Conservation (phyloP, 2,888 invertebrate genomes). For the Cryptocephalus moraei region DNA sequence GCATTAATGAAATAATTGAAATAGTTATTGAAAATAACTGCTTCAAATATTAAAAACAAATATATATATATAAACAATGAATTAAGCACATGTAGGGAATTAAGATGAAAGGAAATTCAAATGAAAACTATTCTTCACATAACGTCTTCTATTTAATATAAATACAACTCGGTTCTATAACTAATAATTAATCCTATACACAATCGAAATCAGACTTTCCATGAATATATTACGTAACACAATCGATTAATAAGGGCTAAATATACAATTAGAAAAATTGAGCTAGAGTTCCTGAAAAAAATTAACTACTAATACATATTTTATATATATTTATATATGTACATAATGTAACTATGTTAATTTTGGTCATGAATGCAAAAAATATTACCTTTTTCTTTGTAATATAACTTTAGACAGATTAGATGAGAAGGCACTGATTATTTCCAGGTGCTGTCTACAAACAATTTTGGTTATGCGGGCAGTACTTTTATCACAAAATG, state of each 20-base stretch:
- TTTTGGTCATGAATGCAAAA: conserved; percentile 32
- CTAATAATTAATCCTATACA: conserved; percentile 19
- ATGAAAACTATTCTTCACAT: conserved; percentile 1
- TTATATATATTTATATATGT: conserved; percentile 10
- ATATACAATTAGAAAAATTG: conserved; percentile 26
- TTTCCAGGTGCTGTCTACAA: conserved; percentile 24
- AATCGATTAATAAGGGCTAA: conserved; percentile 6
- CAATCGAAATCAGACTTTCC: conserved; percentile 28
- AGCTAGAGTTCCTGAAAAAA: conserved; percentile 24
- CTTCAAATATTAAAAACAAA: no score
- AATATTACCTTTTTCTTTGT: conserved; percentile 23
- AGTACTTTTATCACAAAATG: conserved; percentile 33
- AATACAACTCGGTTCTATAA: conserved; percentile 24
- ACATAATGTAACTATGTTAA: conserved; percentile 18
- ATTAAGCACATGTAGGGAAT: no score
- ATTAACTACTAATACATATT: conserved; percentile 10
- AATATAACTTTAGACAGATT: conserved; percentile 22
- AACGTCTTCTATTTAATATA: conserved; percentile 23
- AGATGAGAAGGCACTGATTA: conserved; percentile 31
- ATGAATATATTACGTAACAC: conserved; percentile 13
- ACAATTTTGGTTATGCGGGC: conserved; percentile 26
- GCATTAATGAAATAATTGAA: no score
- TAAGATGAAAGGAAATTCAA: no score
- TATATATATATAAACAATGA: no score
- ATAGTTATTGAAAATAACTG: no score